A percentile compares a stretch with the other conserved stretches of the same genome.
phyloP scores from a whole-genome alignment of 2,888 invertebrate species.

The Seira musarum region DNA sequence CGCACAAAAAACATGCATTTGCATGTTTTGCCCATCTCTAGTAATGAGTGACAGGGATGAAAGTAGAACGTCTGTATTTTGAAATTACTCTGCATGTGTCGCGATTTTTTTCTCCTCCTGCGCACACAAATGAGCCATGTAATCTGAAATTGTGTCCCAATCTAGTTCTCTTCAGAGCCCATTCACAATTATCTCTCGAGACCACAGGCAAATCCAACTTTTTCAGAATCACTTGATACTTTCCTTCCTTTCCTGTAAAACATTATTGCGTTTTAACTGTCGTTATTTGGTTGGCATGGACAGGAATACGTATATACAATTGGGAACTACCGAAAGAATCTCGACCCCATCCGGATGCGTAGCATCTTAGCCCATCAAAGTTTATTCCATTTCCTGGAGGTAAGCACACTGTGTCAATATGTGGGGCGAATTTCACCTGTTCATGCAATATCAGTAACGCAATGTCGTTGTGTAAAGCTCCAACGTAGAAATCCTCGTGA shows the following conservation, averaged over 20 bases:
- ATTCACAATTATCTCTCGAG: constrained; percentile 77
- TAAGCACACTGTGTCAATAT: constrained; percentile 82
- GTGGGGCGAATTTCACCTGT: constrained; percentile 78
- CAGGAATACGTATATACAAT: no score
- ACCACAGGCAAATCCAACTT: constrained; percentile 83
- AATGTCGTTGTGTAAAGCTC: constrained; percentile 82
- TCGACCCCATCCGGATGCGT: constrained; percentile 85
- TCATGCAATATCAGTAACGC: constrained; percentile 80
- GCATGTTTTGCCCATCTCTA: no score
- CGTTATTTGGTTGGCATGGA: constrained; percentile 16
- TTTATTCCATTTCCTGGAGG: constrained; percentile 74
- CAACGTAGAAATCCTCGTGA: constrained; percentile 79
- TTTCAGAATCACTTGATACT: constrained; percentile 79
- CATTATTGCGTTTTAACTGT: no score
- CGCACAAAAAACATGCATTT: no score
- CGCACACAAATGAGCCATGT: constrained; percentile 82
- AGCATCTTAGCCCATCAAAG: constrained; percentile 77
- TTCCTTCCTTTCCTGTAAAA: constrained; percentile 65
- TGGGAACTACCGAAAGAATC: constrained; percentile 80
- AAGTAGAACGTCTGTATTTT: no score
- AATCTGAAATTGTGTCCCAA: constrained; percentile 80
- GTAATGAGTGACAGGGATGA: not conserved
- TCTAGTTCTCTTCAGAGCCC: constrained; percentile 78
- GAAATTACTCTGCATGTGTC: constrained; percentile 81
- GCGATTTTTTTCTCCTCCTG: constrained; percentile 81